Conservation (phyloP, 2,888 invertebrate genomes). For the Catocala fraxini region DNA sequence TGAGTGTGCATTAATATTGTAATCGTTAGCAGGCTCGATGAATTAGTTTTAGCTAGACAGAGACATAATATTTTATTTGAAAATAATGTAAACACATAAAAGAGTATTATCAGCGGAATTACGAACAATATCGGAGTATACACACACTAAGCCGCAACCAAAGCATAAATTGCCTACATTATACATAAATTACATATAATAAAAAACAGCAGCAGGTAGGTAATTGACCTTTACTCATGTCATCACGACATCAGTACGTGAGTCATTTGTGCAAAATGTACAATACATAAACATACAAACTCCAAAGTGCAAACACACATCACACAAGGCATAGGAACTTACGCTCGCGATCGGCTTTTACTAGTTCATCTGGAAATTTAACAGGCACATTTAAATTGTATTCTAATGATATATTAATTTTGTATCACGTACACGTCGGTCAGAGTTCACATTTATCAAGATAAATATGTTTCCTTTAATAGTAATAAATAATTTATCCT, state of each 20-base stretch:
- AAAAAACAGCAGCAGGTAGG: neutral
- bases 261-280: conserved; percentile 3
- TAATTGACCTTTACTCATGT: conserved; percentile 4
- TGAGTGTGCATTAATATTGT: too few species aligned
- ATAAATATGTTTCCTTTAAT: too few species aligned
- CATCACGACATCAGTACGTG: neutral
- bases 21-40: too few species aligned
- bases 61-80: too few species aligned
- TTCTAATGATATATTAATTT: neutral
- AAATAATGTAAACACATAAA: conserved; percentile 1
- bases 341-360: conserved; percentile 79
- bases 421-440: too few species aligned
- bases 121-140: neutral
- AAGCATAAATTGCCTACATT: conserved; percentile 18
- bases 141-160: conserved; percentile 26
- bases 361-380: conserved; percentile 79
- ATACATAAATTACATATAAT: neutral
- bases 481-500: too few species aligned
- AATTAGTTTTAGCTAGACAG: too few species aligned
- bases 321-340: conserved; percentile 60
- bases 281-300: neutral
- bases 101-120: conserved; percentile 11
- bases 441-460: too few species aligned
- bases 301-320: conserved; percentile 13
- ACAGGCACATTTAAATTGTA: conserved; percentile 27